Conservation (phyloP, 35 echinoderm and acorn worm species). For the Eucidaris tribuloides region DNA sequence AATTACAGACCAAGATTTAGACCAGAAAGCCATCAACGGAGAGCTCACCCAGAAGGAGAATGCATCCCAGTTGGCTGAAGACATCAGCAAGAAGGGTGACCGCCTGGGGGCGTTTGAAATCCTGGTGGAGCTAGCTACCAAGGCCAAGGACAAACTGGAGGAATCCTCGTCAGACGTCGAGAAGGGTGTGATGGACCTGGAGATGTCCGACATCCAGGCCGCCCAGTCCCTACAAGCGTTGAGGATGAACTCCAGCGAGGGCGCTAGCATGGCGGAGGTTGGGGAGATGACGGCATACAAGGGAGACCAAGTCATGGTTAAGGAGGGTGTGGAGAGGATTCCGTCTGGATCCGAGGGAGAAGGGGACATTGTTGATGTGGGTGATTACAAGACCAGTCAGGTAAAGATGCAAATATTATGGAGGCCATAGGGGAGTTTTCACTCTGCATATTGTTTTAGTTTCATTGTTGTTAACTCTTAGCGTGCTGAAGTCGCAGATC, state of each 20-base stretch:
- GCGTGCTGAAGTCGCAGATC: too few species aligned
- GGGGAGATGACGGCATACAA: slow-evolving; percentile 13
- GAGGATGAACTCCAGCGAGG: not conserved
- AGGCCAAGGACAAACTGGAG: slow-evolving; percentile 38
- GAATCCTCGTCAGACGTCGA: slow-evolving; percentile 9
- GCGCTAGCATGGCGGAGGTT: not conserved
- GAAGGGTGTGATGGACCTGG: not conserved
- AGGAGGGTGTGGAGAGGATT: not conserved
- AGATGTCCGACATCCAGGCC: slow-evolving; percentile 17
- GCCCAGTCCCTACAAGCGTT: slow-evolving; percentile 1
- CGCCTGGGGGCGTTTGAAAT: slow-evolving; percentile 57
- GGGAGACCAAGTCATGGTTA: not conserved
- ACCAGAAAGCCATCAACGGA: not conserved
- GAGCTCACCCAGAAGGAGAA: not conserved
- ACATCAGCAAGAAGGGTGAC: not conserved
- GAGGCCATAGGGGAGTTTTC: not conserved
- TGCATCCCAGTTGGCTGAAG: too few species aligned
- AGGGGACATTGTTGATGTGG: slow-evolving; percentile 1
- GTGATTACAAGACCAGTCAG: not conserved
- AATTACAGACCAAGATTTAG: not conserved
- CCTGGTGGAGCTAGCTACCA: slow-evolving; percentile 60
- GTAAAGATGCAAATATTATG: not conserved
- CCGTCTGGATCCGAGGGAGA: slow-evolving; percentile 1
- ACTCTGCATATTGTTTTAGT: too few species aligned
- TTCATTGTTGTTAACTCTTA: too few species aligned